Percentiles rank a stretch among this genome's conserved stretches.
Conservation (phyloP, 2,888 invertebrate species). For the Lagria hirta region DNA sequence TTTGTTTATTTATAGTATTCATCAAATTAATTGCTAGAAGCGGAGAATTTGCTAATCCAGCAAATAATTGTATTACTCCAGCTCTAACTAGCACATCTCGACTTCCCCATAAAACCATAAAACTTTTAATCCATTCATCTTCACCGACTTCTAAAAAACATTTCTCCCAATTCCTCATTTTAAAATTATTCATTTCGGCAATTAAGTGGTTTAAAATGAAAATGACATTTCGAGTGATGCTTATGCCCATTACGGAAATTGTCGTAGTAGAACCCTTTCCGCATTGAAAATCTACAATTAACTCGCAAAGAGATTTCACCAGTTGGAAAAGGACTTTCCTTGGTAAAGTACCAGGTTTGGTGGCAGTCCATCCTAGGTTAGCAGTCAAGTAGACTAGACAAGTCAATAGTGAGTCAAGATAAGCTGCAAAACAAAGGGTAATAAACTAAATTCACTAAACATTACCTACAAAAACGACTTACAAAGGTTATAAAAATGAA, state of each 20-base stretch:
- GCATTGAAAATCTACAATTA: constrained; percentile 58
- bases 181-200: constrained; percentile 55
- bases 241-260: constrained; percentile 60
- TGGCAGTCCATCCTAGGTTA: constrained; percentile 54
- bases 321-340: constrained; percentile 48
- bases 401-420: constrained; percentile 56
- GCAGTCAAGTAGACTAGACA: constrained; percentile 57
- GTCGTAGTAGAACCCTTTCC: constrained; percentile 55
- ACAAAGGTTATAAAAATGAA: constrained; percentile 62
- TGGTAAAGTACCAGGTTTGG: constrained; percentile 38
- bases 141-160: constrained; percentile 44
- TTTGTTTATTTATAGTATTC: constrained; percentile 46
- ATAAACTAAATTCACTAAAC: too few relatives aligned
- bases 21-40: constrained; percentile 45
- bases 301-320: constrained; percentile 54
- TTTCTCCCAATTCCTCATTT: constrained; percentile 50
- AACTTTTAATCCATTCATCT: constrained; percentile 45
- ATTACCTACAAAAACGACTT: too few relatives aligned
- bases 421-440: constrained; percentile 50
- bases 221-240: constrained; percentile 58
- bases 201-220: constrained; percentile 59
- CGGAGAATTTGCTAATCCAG: constrained; percentile 51
- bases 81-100: constrained; percentile 59
- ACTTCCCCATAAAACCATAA: constrained; percentile 55
- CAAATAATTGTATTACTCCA: constrained; percentile 57